phyloP scores from a whole-genome alignment of 2,113 vertebrate genomes.

The Paradisaea rubra region DNA sequence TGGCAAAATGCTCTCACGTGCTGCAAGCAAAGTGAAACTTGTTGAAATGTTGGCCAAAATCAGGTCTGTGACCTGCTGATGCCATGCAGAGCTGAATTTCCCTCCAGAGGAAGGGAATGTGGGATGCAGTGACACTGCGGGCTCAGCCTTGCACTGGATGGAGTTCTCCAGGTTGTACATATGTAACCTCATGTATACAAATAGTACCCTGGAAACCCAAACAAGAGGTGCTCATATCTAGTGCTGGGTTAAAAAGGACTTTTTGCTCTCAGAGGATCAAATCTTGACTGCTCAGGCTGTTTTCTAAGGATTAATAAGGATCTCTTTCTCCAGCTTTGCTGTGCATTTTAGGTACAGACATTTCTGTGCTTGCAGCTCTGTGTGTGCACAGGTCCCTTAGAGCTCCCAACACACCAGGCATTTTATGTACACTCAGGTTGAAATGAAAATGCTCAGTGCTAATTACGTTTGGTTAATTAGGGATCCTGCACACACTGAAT shows the following conservation, averaged over 20 bases:
- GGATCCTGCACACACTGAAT: background rate
- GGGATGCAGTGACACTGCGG: background rate
- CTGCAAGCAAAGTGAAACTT: background rate
- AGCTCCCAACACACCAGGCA: background rate
- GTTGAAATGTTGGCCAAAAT: background rate
- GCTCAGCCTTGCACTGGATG: background rate
- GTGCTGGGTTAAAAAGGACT: background rate
- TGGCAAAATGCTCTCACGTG: background rate
- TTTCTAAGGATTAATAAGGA: background rate
- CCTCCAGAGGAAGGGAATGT: background rate
- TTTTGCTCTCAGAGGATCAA: background rate
- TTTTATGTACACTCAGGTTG: background rate
- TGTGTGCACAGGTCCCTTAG: background rate
- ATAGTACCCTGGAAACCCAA: background rate
- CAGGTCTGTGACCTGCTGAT: background rate
- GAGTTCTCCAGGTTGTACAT: background rate
- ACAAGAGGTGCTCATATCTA: background rate
- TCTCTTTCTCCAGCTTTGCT: background rate
- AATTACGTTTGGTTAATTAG: constrained; percentile 12
- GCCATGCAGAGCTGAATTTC: background rate
- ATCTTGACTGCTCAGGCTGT: background rate
- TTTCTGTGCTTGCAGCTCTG: background rate
- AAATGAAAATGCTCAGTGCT: background rate
- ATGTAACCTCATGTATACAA: accelerated
- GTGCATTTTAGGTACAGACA: background rate